A percentile compares a stretch with the other conserved stretches of the same genome.
These are phyloP conservation scores for Sialia sialis DNA, from an alignment of 2,113 vertebrate genomes.

Conservation along the genomic window DNA sequence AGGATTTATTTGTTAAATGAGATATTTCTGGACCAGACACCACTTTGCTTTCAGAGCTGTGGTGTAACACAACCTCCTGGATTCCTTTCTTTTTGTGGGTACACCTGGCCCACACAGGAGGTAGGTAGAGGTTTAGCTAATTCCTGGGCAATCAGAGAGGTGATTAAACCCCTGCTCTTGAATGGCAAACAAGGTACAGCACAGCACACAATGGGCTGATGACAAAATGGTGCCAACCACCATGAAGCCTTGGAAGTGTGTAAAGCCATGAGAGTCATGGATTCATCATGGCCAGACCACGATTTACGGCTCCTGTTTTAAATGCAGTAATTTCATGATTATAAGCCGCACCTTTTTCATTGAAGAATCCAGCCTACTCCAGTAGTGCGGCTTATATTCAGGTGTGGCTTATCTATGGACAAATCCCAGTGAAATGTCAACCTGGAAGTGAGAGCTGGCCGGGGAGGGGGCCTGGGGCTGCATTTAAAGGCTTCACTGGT, in stretches of 20 bases:
- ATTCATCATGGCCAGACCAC: neutral
- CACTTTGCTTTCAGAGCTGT: rapidly evolving
- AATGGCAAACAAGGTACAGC: neutral
- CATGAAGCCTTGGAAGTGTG: neutral
- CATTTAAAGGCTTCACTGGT: no score
- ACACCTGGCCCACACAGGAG: neutral
- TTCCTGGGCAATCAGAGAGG: neutral
- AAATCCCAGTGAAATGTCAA: no score
- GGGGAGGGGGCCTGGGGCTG: no score
- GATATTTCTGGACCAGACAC: neutral
- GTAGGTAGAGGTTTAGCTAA: neutral
- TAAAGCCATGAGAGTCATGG: neutral
- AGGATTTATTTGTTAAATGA: neutral
- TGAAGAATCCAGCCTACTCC: no score
- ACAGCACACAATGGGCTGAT: neutral
- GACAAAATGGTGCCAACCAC: neutral
- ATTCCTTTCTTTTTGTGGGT: neutral
- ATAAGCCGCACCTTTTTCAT: no score
- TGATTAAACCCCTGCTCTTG: neutral
- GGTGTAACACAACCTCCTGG: neutral
- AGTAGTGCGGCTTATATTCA: no score
- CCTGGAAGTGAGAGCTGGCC: no score
- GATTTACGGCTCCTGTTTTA: neutral
- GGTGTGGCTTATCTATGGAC: no score
- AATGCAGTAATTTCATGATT: no score